These are phyloP conservation scores for Philaethria dido DNA, from an alignment of 2,888 invertebrate genomes.

Conservation along the genomic window DNA sequence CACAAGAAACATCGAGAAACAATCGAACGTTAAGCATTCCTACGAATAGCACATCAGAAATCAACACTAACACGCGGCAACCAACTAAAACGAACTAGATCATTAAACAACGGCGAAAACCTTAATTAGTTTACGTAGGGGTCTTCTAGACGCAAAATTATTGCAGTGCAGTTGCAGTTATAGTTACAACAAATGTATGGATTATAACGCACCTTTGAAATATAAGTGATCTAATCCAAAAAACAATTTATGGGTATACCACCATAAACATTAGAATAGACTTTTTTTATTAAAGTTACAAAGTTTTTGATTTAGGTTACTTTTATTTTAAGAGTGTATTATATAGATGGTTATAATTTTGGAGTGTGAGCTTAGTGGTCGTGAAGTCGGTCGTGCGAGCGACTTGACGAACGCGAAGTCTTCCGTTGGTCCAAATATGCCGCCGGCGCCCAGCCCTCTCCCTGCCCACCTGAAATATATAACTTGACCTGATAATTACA, in stretches of 20 bases:
- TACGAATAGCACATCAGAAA: constrained; percentile 23
- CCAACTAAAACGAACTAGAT: constrained; percentile 36
- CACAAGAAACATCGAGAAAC: neutral
- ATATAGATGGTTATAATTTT: neutral
- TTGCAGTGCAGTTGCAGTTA: neutral
- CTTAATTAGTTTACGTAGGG: constrained; percentile 18
- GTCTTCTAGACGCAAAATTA: constrained; percentile 13
- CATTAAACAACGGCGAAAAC: constrained; percentile 28
- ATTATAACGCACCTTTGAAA: neutral
- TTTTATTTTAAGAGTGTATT: neutral
- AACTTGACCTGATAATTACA: neutral
- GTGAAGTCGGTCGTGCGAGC: constrained; percentile 84
- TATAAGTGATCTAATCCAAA: neutral
- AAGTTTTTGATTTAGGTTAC: neutral
- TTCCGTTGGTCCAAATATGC: constrained; percentile 95
- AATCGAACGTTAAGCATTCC: constrained; percentile 22
- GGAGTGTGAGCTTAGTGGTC: constrained; percentile 66
- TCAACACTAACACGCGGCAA: constrained; percentile 26
- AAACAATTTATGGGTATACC: neutral
- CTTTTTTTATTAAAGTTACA: neutral
- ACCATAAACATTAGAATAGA: neutral
- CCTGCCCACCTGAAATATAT: constrained; percentile 79
- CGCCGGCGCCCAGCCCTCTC: constrained; percentile 97
- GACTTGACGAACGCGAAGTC: constrained; percentile 89
- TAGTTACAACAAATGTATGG: constrained; percentile 1